Base-by-base conservation (phyloP, 2,113 vertebrate species). In the Centropus unirufus region DNA sequence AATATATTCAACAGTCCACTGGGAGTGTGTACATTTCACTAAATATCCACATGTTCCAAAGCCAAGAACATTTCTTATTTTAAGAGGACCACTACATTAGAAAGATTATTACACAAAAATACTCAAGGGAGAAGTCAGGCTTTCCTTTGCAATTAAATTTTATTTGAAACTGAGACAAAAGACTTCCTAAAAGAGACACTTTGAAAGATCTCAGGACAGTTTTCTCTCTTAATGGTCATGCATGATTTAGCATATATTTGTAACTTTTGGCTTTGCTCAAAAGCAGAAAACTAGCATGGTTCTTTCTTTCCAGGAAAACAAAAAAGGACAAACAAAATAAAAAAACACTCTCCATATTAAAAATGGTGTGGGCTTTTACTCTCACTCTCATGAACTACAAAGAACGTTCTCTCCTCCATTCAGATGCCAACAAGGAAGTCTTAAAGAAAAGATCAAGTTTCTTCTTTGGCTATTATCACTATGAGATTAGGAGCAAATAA, bases 131-230 rank as follows among this genome's bases (percentile, higher is more conserved):
- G 15, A 92, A 93, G 68, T 85, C 40, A 84, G 89, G 82, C 20
- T 96, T 95, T 90, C 72, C 63, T 92, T 88, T 93, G 59, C 91
- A 97, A 97, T 96, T 97, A 97, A 96, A 95, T 18, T 91, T 89
- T 22, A 70, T 92, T 93, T 92, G 69, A 95, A 97, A 97, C 52
- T 32, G 89, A 97, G 95, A 95, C 49, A 93, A 83, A 93, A 63
- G 44, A 76, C 39, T 84, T 93, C 13, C 9, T 90, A 19, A 76
- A 76, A 92, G 34, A 94, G 17, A 94, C 23, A 34, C 40, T 95
- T 89, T 57, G 75, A 76, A 94, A 92, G 80, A 39, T 82, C 17
- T 82, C 24, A 34, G 27, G 95, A 96, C 4, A 75, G 14, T 80
- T 85, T 81, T 51, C n/a, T 87, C n/a, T 72, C 23, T 27, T 82